Evolutionary conservation across 2,888 invertebrate genomes (phyloP), one percentile per base, ranked within the genome.

Genomic region (Cryptus armator): DNA sequence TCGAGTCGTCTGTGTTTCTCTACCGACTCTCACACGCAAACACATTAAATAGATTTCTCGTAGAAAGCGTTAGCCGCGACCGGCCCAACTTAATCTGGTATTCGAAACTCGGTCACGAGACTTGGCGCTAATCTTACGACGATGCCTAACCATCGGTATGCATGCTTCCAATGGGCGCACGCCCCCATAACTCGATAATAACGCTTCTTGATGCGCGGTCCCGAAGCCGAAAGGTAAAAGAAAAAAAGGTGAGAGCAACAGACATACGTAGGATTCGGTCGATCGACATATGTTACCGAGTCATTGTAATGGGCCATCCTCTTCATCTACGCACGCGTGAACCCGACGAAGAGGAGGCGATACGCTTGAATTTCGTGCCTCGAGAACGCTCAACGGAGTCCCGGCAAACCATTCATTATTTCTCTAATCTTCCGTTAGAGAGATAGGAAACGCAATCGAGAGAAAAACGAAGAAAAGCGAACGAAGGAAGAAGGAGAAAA

Each of bases 251-350:
- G 86, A 72, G 81, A 80, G 67, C 48, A 19, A 68, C 70, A 80
- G 51, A 70, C 62, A 86, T 74, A 71, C 68, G 66, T 10, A 12
- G 46, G 68, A 80, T 70, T 56, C 62, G 76, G 43, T 85, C 91
- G 91, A 90, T 90, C 89, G 88, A 91, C 92, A 92, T 92, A 92
- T 93, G 93, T 91, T 92, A 86, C 89, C 59, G 81, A 88, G 88
- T 88, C 90, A 90, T 92, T 89, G 90, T 91, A 85, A 24, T 32
- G 14, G 70, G 72, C 70, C 67, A 72, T 79, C 74, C 70, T 71
- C 67, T 37, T 56, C 67, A 79, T 32, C 62, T 29, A 62, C 62
- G 62, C 75, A 82, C 66, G 78, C 79, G 64, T 44, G 71, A 70
- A 79, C 51, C 66, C 66, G 44, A 10, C 66, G 72, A 77, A 67